Evolutionary conservation across 2,888 invertebrate genomes (phyloP).

Genomic region (Uloborus plumipes): DNA sequence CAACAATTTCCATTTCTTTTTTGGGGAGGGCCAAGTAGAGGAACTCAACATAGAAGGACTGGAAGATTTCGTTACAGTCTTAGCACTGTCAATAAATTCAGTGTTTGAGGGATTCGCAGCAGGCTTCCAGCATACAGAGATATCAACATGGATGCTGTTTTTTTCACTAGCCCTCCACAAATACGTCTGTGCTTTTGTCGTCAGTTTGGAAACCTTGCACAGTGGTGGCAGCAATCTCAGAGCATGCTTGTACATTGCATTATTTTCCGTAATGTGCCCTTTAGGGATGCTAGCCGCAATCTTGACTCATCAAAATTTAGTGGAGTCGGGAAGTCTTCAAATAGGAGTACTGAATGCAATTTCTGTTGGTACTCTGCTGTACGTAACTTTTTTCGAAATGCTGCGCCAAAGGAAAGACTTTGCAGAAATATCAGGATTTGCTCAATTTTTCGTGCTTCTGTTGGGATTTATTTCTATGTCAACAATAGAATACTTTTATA

Average conservation of each 20-base stretch:
- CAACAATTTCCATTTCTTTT: conserved; percentile 3
- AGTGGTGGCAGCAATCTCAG: background rate
- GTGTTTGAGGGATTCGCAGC: conserved; percentile 87
- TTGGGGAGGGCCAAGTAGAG: background rate
- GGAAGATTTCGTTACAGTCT: conserved; percentile 77
- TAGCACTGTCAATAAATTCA: conserved; percentile 87
- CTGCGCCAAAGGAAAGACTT: conserved; percentile 40
- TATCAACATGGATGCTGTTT: conserved; percentile 85
- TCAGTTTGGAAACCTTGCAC: conserved; percentile 21
- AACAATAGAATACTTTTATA: conserved; percentile 11
- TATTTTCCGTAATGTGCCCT: conserved; percentile 25
- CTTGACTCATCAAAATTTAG: background rate
- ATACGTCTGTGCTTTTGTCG: conserved; percentile 82
- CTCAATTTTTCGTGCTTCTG: conserved; percentile 28
- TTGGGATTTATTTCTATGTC: conserved; percentile 30
- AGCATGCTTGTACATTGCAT: background rate
- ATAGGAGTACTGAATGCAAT: conserved; percentile 50
- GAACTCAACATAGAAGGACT: conserved; percentile 7
- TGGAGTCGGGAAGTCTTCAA: background rate
- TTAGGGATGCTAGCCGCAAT: conserved; percentile 13
- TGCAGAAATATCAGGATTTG: conserved; percentile 24
- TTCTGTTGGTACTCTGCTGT: conserved; percentile 58
- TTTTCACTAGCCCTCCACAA: conserved; percentile 87
- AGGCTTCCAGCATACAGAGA: conserved; percentile 80
- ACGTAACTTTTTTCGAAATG: conserved; percentile 64